These are phyloP conservation scores for Alectoris magna DNA, from an alignment of 2,797 vertebrate species.

Conservation along the genomic window DNA sequence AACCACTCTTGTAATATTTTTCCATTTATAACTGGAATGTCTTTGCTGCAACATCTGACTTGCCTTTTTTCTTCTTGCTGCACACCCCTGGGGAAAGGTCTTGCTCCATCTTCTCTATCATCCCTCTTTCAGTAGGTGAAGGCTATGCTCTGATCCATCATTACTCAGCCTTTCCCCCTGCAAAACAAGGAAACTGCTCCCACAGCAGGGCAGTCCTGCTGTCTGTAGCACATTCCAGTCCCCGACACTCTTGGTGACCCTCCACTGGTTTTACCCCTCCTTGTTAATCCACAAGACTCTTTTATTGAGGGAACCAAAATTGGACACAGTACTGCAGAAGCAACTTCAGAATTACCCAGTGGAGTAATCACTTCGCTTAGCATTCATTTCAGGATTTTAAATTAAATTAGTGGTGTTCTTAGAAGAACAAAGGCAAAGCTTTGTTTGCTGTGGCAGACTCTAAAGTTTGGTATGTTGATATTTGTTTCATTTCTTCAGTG, in stretches of 20 bases:
- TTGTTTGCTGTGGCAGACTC: conserved; percentile 1
- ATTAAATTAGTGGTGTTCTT: not conserved
- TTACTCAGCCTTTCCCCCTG: not conserved
- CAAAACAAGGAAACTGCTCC: not conserved
- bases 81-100: not conserved
- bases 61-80: not conserved
- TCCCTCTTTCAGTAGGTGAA: not conserved
- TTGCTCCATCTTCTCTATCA: not conserved
- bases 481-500: not conserved
- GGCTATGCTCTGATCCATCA: not conserved
- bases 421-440: not conserved
- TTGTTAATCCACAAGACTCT: not conserved
- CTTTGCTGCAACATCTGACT: not conserved
- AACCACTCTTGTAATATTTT: not conserved
- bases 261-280: not conserved
- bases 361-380: not conserved
- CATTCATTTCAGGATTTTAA: not conserved
- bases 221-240: not conserved
- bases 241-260: not conserved
- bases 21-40: not conserved
- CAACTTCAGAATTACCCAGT: not conserved
- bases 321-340: not conserved
- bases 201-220: not conserved
- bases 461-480: not conserved
- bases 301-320: not conserved